Base-by-base conservation (phyloP, 2,888 invertebrate genomes). In the Spisula solida region DNA sequence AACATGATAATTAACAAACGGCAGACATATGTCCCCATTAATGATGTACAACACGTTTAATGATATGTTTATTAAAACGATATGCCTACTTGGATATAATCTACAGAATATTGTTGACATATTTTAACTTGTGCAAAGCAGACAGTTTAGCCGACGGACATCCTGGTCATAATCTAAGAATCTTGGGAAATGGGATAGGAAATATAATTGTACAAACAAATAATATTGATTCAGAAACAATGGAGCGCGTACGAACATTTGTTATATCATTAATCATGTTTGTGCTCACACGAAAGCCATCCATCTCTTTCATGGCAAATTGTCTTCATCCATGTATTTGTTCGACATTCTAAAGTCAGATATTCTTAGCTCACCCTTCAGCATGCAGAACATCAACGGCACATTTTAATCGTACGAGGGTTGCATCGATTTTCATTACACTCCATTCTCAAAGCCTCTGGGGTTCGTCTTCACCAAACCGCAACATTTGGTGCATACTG, bases 361-460 rank as follows among this genome's bases (percentile, higher is more conserved):
- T 66, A 66, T 66, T 25, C 60, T 25, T 66, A 66, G 60, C 60
- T 66, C 60, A 66, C 25, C n/a, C 25, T 66, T 66, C n/a, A 25
- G 60, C 12, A 66, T 31, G 34, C 75, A 34, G 31, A 75, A 75
- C 75, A 75, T 25, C 14, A 31, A 75, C 34, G 31, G 75, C 34
- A 34, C 75, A 75, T 75, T 75, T 75, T 31, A 31, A 75, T 75
- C 34, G 31, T 75, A 16, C 12, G 29, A 75, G 75, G 29, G 75
- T 75, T 31, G 75, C 8, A 75, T 75, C 75, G 34, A 75, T 75
- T 34, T 75, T 75, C 75, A 12, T 34, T 18, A 31, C 75, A 31
- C 34, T 75, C n/a, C 75, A 75, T 75, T 75, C 25, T 41, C 29
- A 75, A 75, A 75, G 75, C 75, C 75, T 75, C 5, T 34, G 75